Evolutionary conservation across 2,888 invertebrate genomes (phyloP), one percentile per base, ranked within the genome.

Genomic region (Ptilodon capucinus): DNA sequence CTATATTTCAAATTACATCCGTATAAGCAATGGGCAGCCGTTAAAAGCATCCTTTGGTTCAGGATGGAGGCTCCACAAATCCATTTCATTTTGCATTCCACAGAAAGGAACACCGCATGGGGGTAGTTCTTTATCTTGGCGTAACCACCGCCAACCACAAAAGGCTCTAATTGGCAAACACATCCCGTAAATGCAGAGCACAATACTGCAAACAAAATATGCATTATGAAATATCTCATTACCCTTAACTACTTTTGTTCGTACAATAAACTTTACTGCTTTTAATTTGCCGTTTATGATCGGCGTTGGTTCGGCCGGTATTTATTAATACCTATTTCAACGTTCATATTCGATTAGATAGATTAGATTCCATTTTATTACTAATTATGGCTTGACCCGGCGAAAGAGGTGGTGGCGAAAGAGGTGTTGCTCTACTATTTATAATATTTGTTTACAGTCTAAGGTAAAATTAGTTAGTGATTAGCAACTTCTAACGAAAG

Each of bases 41-140:
- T 73, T 13, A 76, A 11, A 4, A 68, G 3, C 0, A 74, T 28
- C 6, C 44, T 42, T 17, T 75, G 73, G 32, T 71, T 74, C 16
- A 77, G 25, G 6, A 76, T 47, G 0, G 76, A 63, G 0, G 63
- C 49, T 0, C 75, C 72, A 36, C 74, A 78, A 0, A 60, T 53
- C 61, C 56, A 68, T 3, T 18, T 5, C 0, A 4, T 8, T 0
- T 5, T 11, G 28, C 68, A 64, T 1, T 11, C 2, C 7, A 45
- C 40, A 4, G 41, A 5, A 5, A 71, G 40, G 18, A 45, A 66
- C 0, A 59, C 56, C 1, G 60, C 46, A 25, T 71, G 68, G 0
- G 68, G 68, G 35, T 45, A 56, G 0, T 46, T 11, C 3, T 1
- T 2, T 28, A 64, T 68, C 1, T 32, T 40, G 0, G 60, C 39